Evolutionary conservation across 2,888 invertebrate genomes (phyloP), one percentile per base, ranked within the genome.

Genomic region (Gibbula magus): DNA sequence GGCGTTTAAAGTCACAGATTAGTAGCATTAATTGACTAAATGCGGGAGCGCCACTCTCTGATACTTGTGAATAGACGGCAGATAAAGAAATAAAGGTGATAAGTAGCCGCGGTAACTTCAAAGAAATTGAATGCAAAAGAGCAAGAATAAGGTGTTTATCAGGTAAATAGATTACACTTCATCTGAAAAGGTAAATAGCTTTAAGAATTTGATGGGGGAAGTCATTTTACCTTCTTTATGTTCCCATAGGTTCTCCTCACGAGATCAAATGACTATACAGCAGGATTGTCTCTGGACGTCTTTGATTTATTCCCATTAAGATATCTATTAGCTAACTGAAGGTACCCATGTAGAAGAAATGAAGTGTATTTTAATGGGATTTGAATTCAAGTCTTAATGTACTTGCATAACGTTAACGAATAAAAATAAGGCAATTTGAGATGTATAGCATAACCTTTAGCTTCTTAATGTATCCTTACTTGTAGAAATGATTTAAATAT

Each of bases 1-100:
- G 61, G 61, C 61, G 61, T 61, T 61, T 61, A 25, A 61, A 61
- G 61, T 61, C 61, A 61, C 61, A 61, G 61, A 61, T 61, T 61
- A 61, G 61, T 18, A 29, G 61, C 61, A 61, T 61, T 61, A 61
- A 61, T 61, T 61, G 20, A 61, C 61, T 61, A 61, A 61, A 61
- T 16, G 61, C 25, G 18, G 61, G 61, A 61, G 25, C 61, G 61
- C 13, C 61, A 29, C 22, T 29, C 61, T 29, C 29, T 61, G 61
- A 61, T 61, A 61, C 61, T 13, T 29, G 10, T 61, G 29, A 25
- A 61, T 29, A 61, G 61, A 61, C 18, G 2, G 29, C 13, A n/a
- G 61, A 61, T 61, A 61, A 61, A 61, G 61, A 61, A 61, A 61
- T 61, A 25, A 61, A 61, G 25, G 61, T 61, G 61, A 61, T 61